phyloP scores from a whole-genome alignment of 2,797 vertebrate species.

The Cyprinella venusta region DNA sequence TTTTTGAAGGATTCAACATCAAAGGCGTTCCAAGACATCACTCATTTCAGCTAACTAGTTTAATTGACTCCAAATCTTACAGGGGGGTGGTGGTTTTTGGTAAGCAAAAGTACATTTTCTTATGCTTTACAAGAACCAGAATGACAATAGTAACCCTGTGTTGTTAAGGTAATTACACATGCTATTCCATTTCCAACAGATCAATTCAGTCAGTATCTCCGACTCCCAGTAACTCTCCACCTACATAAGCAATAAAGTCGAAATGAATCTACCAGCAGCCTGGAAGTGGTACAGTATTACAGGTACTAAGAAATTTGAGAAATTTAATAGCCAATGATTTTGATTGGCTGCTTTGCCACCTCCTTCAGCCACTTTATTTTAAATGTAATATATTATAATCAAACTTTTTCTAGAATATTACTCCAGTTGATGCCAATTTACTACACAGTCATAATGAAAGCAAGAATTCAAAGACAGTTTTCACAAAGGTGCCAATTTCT shows the following conservation, averaged over 20 bases:
- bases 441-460: neutral
- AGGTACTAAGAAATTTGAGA: neutral
- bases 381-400: neutral
- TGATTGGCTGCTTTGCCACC: neutral
- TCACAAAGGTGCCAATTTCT: conserved; percentile 7
- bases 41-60: neutral
- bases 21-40: conserved; percentile 26
- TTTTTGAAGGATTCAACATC: conserved; percentile 24
- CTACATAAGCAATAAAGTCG: neutral
- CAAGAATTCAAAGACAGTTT: conserved; percentile 4
- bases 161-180: neutral
- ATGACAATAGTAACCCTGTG: neutral
- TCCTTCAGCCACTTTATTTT: neutral
- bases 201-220: neutral
- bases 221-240: neutral
- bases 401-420: neutral
- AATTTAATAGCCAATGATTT: neutral
- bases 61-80: neutral
- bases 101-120: neutral
- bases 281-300: conserved; percentile 20
- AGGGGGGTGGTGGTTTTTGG: neutral
- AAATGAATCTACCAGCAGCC: conserved; percentile 25
- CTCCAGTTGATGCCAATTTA: neutral
- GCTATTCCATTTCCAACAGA: conserved; percentile 5
- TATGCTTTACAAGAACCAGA: neutral